Base-by-base conservation (phyloP, 2,888 invertebrate genomes). In the Phaonia tiefii region DNA sequence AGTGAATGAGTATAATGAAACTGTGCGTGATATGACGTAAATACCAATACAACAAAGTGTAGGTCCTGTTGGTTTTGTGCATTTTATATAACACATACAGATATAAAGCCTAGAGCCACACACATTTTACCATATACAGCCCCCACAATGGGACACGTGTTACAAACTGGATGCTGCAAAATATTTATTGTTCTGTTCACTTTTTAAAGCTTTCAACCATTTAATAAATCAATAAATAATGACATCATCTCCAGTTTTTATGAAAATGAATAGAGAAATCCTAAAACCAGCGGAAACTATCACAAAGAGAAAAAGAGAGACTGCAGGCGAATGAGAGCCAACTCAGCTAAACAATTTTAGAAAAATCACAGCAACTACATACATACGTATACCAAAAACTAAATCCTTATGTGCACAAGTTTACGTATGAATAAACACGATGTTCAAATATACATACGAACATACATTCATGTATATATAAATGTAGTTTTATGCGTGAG, bases 141-240 rank as follows among this genome's bases (percentile, higher is more conserved):
- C 7, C n/a, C 10, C 56, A 10, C 26, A 58, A 31, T n/a, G n/a
- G n/a, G 17, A 13, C 25, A 58, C 46, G 31, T 15, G 31, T 37
- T 2, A 4, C 4, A n/a, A 75, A 42, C 3, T 44, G 4, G 66
- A 49, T 49, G n/a, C 13, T 51, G 20, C n/a, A 72, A 31, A 22
- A 5, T 54, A 8, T 66, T 22, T 67, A 46, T 46, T 46, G 4
- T 46, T 22, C 22, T 51, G 5, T 3, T 8, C 31, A 31, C 31
- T 51, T 26, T 66, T 42, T 31, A 31, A 5, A 8, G 31, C 31
- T 5, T 31, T 66, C 70, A 37, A 26, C n/a, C 37, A 39, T 49
- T 63, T 44, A 44, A 70, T 15, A 80, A 84, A 84, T 84, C 83
- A 83, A 83, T 84, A 84, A 79, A 75, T 79, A 76, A 80, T 82